Base-by-base conservation (phyloP, 2,888 invertebrate species). In the Brachylomia viminalis region DNA sequence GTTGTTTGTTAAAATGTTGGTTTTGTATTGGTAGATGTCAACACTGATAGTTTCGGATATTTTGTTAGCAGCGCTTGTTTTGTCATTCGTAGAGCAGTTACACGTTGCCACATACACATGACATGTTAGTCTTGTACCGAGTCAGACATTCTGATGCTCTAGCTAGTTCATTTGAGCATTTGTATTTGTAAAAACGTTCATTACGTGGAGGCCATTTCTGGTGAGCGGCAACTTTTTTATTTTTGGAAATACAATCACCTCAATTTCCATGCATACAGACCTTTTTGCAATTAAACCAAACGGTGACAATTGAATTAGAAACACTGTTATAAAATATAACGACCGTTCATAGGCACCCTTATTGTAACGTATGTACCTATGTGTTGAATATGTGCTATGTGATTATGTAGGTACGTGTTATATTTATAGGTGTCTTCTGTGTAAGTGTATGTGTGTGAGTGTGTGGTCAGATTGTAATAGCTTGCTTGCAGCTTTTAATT, bases 301-400 rank as follows among this genome's bases (percentile, higher is more conserved):
- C 74, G 80, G 52, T 64, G 56, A 30, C 67, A 59, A 79, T 79
- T 84, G 30, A 74, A 84, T 79, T 83, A 59, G 47, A 58, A 73
- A 33, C n/a, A 30, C 45, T 47, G 58, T 38, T 33, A 42, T 30
- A 79, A 83, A 72, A 81, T 42, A 58, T 79, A 79, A 33, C 61
- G 56, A 61, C 13, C 65, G 11, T 27, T n/a, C 27, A 47, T 20
- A 72, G n/a, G 56, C 7, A 13, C 61, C 59, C 38, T 45, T 58
- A 30, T 66, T 7, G 23, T 23, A 33, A n/a, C 56, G 30, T 45
- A 47, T 1, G 1, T 47, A 38, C 27, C 17, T 23, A n/a, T 61
- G 72, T 54, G 27, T 17, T 42, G 47, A 27, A n/a, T 79, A 38
- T 56, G 8, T 42, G 20, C 0, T 10, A 20, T 3, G 49, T 68